A percentile compares a stretch with the other conserved stretches of the same genome.
Evolutionary conservation across 1,140 invertebrate species (phyloP).

Genomic region (Listronotus bonariensis): DNA sequence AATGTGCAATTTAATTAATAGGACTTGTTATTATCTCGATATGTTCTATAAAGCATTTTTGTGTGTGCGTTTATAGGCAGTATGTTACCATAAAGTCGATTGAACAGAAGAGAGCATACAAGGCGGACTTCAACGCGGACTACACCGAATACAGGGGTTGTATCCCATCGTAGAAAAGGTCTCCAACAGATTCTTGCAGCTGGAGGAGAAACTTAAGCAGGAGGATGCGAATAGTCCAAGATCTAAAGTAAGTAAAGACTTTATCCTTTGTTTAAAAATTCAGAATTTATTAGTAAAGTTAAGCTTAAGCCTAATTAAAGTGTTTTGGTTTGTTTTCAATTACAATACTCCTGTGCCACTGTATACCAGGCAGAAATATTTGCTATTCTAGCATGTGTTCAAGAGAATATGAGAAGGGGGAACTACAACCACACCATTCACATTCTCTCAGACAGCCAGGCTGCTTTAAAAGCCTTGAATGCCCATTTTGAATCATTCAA

Average conservation of each 20-base stretch:
- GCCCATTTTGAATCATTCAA: too few species aligned
- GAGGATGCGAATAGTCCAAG: conserved; percentile 56
- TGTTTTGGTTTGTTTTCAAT: too few species aligned
- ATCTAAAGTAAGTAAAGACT: conserved; percentile 58
- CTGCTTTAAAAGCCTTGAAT: too few species aligned
- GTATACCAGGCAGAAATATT: too few species aligned
- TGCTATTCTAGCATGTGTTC: too few species aligned
- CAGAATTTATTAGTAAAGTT: too few species aligned
- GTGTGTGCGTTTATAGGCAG: conserved; percentile 62
- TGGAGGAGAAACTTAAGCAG: conserved; percentile 69
- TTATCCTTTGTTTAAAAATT: too few species aligned
- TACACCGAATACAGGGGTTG: conserved; percentile 82
- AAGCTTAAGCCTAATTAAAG: too few species aligned
- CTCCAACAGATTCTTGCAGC: conserved; percentile 72
- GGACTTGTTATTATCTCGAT: background rate
- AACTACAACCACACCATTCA: too few species aligned
- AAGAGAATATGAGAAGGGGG: too few species aligned
- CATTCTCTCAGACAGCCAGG: too few species aligned
- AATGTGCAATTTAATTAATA: background rate
- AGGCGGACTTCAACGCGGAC: conserved; percentile 83
- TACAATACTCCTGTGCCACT: too few species aligned
- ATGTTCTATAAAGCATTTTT: conserved; percentile 1
- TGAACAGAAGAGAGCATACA: conserved; percentile 82
- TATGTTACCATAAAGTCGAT: conserved; percentile 76
- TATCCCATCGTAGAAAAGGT: conserved; percentile 78